Conservation (phyloP, 2,797 vertebrate genomes). For the Moxostoma hubbsi region DNA sequence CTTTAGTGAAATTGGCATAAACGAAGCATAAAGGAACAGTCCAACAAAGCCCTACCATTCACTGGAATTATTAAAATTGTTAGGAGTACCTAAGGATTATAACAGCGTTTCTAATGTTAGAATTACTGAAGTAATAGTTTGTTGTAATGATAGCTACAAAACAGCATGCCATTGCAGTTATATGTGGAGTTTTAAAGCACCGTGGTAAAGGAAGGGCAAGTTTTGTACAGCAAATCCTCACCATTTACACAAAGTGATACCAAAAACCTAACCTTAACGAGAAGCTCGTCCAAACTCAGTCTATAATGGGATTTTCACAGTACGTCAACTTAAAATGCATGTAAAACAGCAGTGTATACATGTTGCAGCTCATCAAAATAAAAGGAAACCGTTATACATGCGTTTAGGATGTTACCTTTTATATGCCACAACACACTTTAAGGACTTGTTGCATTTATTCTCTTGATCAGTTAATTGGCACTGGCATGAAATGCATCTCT, state of each 20-base stretch:
- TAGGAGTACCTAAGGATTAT: conserved; percentile 41
- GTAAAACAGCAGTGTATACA: not conserved
- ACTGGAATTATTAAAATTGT: conserved; percentile 13
- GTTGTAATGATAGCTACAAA: conserved; percentile 24
- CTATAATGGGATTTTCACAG: not conserved
- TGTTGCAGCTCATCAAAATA: not conserved
- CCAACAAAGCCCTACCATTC: conserved; percentile 33
- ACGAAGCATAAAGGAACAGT: conserved; percentile 27
- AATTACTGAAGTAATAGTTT: conserved; percentile 11
- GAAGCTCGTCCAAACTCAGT: too few relatives aligned
- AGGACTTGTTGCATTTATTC: too few relatives aligned
- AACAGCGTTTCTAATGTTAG: conserved; percentile 33
- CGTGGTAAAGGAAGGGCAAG: conserved; percentile 30
- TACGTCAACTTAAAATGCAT: not conserved
- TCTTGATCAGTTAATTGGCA: too few relatives aligned
- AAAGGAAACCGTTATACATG: not conserved
- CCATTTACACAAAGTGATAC: not conserved
- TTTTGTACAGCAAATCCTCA: conserved; percentile 27
- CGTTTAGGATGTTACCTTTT: not conserved
- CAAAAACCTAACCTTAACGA: too few relatives aligned
- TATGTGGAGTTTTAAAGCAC: conserved; percentile 38
- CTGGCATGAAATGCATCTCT: too few relatives aligned
- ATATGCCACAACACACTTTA: not conserved
- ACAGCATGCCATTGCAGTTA: conserved; percentile 27
- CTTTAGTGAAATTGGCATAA: conserved; percentile 23